Percentiles rank a stretch among this genome's conserved stretches.
These are phyloP conservation scores for Drosophila nigricruria DNA, from an alignment of 2,888 invertebrate species.

Conservation along the genomic window DNA sequence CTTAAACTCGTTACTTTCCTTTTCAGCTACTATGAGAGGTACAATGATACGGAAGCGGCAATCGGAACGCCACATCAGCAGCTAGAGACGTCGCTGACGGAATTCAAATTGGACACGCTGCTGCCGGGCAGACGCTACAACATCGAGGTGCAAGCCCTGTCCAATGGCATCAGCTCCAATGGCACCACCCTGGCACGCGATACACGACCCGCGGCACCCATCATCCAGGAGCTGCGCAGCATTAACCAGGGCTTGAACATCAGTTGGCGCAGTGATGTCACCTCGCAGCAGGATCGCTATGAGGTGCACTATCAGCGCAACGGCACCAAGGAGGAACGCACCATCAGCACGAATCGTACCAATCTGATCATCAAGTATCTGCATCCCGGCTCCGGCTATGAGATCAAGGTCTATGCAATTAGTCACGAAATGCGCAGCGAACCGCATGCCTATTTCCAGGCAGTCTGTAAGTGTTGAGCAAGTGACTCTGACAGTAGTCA, in stretches of 20 bases:
- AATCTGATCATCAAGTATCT: conserved; percentile 90
- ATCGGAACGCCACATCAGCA: conserved; percentile 85
- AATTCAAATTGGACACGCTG: conserved; percentile 90
- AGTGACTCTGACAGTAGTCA: neutral
- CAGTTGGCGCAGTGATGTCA: conserved; percentile 96
- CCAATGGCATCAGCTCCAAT: conserved; percentile 92
- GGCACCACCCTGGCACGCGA: conserved; percentile 90
- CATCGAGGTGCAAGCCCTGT: conserved; percentile 92
- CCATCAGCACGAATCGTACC: conserved; percentile 89
- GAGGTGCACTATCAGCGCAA: conserved; percentile 92
- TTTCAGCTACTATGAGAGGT: conserved; percentile 91
- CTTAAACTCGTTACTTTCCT: neutral
- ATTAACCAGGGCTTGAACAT: conserved; percentile 91
- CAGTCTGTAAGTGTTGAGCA: conserved; percentile 91
- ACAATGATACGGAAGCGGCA: conserved; percentile 90
- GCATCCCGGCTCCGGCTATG: conserved; percentile 95
- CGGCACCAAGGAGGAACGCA: conserved; percentile 88
- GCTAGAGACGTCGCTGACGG: conserved; percentile 88
- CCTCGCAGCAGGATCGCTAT: conserved; percentile 94
- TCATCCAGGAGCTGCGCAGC: conserved; percentile 92
- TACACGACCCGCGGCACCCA: conserved; percentile 94
- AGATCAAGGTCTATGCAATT: conserved; percentile 94
- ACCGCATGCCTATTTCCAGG: conserved; percentile 94
- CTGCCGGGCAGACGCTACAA: conserved; percentile 96
- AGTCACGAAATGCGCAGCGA: conserved; percentile 93